Evolutionary conservation across 2,888 invertebrate genomes (phyloP), one percentile per base, ranked within the genome.

Genomic region (Agonum fuliginosum): DNA sequence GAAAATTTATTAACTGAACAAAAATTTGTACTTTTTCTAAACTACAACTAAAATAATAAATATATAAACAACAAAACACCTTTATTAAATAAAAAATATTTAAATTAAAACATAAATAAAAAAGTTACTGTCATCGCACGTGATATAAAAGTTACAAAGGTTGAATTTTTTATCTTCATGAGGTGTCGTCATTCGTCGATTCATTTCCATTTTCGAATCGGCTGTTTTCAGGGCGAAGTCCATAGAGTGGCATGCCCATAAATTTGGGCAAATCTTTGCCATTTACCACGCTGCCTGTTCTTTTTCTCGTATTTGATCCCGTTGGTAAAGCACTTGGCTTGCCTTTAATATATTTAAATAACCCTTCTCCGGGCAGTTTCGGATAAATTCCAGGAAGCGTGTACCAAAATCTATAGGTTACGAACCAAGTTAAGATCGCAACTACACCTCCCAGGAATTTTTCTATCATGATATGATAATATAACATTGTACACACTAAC

Each of bases 381-480:
- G 95, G 93, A 69, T 93, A 86, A 27, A 91, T 80, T 78, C 89
- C 88, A 10, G 91, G 89, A 71, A 91, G 88, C 48, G 89, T 90
- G 85, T 92, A 96, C 93, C 94, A 94, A 82, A 93, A 90, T 79
- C 93, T 90, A 85, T 98, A 98, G 0, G 96, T 96, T 20, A 95
- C 87, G 88, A 94, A 97, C 98, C 98, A 98, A 30, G 95, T 94
- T 3, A 93, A 84, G 82, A 97, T 92, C 6, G 97, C 98, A 82
- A 95, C 89, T n/a, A 93, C 89, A 19, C 96, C 96, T 82, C 96
- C 97, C 0, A 96, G 86, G 79, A 99, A 93, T 86, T 99, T 99
- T 85, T 99, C 98, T 22, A 97, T 92, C 94, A 98, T 95, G 67
- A 95, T 94, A 86, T 99, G 99, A 87, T 97, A 98, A 86, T 98